These are phyloP conservation scores for Thomomys bottae DNA, from an alignment of 2,113 vertebrate species.

Conservation along the genomic window DNA sequence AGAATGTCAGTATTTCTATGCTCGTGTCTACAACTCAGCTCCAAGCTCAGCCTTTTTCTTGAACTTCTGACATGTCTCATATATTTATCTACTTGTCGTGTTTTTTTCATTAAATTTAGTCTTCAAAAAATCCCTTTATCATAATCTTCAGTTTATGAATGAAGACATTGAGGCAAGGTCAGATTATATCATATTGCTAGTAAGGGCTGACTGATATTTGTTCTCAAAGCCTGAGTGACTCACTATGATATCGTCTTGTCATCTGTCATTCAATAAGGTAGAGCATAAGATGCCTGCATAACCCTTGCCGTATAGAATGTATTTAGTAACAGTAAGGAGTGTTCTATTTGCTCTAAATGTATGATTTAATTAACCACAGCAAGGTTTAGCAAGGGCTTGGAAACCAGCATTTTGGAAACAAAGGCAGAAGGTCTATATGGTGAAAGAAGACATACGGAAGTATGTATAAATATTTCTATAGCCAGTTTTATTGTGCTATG, in stretches of 20 bases:
- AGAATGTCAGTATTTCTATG: no score
- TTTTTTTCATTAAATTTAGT: not conserved
- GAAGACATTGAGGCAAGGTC: not conserved
- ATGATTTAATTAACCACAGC: not conserved
- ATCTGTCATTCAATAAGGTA: not conserved
- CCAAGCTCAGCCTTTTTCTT: not conserved
- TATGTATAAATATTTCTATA: not conserved
- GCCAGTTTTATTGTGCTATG: not conserved
- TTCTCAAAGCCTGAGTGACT: no score
- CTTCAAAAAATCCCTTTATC: not conserved
- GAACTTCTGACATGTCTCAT: not conserved
- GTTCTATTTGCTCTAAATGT: not conserved
- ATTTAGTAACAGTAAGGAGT: not conserved
- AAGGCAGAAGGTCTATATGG: no score
- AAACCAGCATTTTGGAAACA: not conserved
- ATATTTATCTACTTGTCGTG: not conserved
- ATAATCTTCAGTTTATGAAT: not conserved
- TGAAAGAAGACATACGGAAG: not conserved
- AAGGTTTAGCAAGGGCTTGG: not conserved
- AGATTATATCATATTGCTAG: not conserved
- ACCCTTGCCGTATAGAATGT: not conserved
- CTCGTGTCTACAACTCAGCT: not conserved
- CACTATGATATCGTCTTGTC: not conserved
- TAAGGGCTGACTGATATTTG: not conserved
- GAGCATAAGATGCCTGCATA: not conserved